Evolutionary conservation across 2,113 vertebrate genomes (phyloP).

Genomic region (Ptilorrhoa leucosticta): DNA sequence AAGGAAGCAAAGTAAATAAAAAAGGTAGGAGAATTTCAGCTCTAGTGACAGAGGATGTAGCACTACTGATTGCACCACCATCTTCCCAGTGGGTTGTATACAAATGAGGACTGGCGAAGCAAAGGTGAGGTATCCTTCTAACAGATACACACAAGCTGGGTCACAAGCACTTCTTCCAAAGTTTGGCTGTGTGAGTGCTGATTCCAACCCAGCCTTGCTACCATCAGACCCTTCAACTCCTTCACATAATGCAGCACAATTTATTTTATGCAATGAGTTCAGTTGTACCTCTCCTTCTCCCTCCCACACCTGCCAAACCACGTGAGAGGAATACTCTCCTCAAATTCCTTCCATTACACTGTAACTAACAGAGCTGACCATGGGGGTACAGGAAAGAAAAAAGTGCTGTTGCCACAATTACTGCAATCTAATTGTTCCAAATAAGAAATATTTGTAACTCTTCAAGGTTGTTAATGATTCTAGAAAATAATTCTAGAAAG

Average conservation of each 20-base stretch:
- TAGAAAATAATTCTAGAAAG: background rate
- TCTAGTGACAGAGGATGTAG: background rate
- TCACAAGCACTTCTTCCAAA: background rate
- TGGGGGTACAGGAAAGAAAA: background rate
- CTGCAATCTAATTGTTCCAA: background rate
- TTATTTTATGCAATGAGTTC: background rate
- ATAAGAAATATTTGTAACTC: background rate
- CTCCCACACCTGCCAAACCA: background rate
- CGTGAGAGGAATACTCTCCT: background rate
- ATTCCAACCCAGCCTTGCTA: background rate
- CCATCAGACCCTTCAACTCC: background rate
- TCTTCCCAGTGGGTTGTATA: background rate
- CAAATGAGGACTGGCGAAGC: background rate
- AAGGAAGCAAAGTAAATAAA: background rate
- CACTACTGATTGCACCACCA: background rate
- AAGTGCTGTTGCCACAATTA: background rate
- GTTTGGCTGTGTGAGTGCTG: background rate
- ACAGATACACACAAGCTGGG: background rate
- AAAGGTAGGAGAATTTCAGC: background rate
- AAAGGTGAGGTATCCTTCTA: background rate
- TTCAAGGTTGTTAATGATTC: background rate
- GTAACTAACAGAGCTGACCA: background rate
- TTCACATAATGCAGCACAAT: too few species aligned
- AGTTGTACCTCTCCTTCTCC: background rate
- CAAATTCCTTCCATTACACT: background rate